Evolutionary conservation across 2,797 vertebrate species (phyloP).

Genomic region (Podarcis siculus): DNA sequence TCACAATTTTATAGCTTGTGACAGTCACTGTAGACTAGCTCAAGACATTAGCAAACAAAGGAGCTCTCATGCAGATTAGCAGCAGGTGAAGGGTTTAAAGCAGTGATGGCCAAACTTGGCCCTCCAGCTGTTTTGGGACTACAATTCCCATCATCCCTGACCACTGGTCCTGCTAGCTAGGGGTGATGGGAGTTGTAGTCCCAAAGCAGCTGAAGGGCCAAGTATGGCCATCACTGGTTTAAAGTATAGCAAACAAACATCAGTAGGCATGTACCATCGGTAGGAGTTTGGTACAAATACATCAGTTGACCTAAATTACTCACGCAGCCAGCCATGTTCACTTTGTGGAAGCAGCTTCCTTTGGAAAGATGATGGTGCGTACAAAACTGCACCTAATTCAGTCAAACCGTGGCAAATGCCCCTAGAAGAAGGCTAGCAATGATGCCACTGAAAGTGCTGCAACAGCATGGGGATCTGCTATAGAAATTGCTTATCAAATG

Average conservation of each 20-base stretch:
- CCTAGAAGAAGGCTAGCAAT: background rate
- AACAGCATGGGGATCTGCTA: background rate
- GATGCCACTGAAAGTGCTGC: background rate
- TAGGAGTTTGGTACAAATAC: background rate
- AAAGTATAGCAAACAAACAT: accelerated
- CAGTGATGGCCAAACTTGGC: background rate
- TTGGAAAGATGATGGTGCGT: background rate
- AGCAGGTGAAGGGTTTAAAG: background rate
- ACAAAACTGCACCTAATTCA: background rate
- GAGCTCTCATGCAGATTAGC: background rate
- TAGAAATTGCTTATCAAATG: background rate
- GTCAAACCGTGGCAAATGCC: background rate
- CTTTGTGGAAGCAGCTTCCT: background rate
- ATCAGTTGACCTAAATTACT: background rate
- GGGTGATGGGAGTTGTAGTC: no score
- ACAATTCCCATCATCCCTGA: no score
- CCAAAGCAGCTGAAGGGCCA: no score
- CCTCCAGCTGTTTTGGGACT: no score
- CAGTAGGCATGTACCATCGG: accelerated
- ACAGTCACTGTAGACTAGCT: background rate
- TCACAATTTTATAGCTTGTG: background rate
- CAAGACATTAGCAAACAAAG: accelerated
- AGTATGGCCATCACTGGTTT: background rate
- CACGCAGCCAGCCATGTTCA: background rate
- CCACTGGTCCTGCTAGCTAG: no score